These are phyloP conservation scores for Sinohyriopsis cumingii DNA, from an alignment of 2,888 invertebrate genomes.

Conservation along the genomic window DNA sequence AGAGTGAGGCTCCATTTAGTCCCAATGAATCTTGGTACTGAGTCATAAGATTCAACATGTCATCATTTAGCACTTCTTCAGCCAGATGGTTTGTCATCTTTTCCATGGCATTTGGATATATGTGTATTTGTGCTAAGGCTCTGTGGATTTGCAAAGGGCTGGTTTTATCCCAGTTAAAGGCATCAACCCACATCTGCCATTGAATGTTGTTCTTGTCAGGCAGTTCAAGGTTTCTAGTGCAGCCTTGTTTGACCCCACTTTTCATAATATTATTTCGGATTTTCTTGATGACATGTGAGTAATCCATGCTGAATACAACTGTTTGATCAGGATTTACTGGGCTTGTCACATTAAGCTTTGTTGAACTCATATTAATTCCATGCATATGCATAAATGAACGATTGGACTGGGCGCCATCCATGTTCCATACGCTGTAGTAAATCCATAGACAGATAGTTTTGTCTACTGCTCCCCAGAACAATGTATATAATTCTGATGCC, in stretches of 20 bases:
- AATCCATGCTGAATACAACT: conserved; percentile 21
- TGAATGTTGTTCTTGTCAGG: conserved; percentile 13
- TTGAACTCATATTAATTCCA: not conserved
- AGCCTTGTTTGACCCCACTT: conserved; percentile 9
- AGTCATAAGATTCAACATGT: conserved; percentile 22
- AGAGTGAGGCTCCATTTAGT: conserved; percentile 10
- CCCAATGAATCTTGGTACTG: conserved; percentile 19
- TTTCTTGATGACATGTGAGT: conserved; percentile 26
- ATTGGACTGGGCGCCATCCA: conserved; percentile 31
- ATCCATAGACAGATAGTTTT: too few relatives aligned
- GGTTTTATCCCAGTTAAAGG: conserved; percentile 29
- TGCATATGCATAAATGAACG: conserved; percentile 21
- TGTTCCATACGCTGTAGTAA: conserved; percentile 8
- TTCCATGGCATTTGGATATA: conserved; percentile 18
- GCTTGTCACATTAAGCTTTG: conserved; percentile 1
- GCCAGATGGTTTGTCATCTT: conserved; percentile 39
- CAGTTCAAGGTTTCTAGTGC: conserved; percentile 12
- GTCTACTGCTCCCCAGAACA: conserved; percentile 21
- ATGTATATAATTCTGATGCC: conserved; percentile 19
- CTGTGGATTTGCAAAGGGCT: conserved; percentile 29
- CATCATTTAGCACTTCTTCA: conserved; percentile 29
- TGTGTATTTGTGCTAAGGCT: conserved; percentile 24
- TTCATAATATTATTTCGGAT: conserved; percentile 16
- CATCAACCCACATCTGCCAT: conserved; percentile 32
- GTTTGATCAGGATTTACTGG: conserved; percentile 1